Evolutionary conservation across 2,797 vertebrate genomes (phyloP).

Genomic region (Diplodus sargus): DNA sequence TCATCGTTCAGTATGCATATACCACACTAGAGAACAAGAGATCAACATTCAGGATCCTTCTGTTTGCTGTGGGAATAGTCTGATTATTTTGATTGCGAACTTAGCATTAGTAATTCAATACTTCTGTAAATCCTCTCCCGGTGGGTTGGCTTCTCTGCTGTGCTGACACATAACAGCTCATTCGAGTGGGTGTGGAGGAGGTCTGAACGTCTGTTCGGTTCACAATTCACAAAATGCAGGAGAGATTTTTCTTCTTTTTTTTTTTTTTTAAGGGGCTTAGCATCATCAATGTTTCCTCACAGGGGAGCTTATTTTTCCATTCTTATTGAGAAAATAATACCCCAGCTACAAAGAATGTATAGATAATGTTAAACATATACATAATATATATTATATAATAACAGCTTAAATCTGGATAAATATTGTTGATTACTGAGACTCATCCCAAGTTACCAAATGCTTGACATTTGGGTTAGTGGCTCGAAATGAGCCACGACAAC

Average conservation of each 20-base stretch:
- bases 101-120: slow-evolving; percentile 1
- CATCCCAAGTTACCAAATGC: no score
- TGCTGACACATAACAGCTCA: slow-evolving; percentile 24
- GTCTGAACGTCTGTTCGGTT: slow-evolving; percentile 12
- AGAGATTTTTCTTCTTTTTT: not conserved
- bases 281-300: not conserved
- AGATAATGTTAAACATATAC: not conserved
- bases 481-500: no score
- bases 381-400: no score
- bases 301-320: not conserved
- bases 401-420: no score
- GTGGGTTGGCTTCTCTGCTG: slow-evolving; percentile 14
- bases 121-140: not conserved
- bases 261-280: not conserved
- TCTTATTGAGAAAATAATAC: not conserved
- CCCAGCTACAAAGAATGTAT: not conserved
- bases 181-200: slow-evolving; percentile 21
- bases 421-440: no score
- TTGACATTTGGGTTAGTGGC: no score
- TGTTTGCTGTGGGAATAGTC: slow-evolving; percentile 34
- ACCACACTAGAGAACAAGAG: not conserved
- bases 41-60: slow-evolving; percentile 10
- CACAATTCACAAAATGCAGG: slow-evolving; percentile 8
- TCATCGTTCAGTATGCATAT: not conserved
- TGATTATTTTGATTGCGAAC: slow-evolving; percentile 30